These are phyloP conservation scores for Neuroscelio doddi DNA, from an alignment of 2,888 invertebrate species.

Conservation along the genomic window DNA sequence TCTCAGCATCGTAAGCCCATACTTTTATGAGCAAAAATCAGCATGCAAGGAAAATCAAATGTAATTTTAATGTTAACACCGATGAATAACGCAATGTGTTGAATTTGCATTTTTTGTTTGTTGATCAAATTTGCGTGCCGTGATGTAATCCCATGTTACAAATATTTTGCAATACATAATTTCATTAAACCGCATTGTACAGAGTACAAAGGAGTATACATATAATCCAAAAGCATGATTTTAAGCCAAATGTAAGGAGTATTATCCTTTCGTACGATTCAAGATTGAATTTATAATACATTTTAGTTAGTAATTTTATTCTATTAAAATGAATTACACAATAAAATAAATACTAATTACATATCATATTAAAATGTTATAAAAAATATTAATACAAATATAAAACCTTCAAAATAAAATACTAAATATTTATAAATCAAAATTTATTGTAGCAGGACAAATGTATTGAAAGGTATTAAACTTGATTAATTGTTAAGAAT, in stretches of 20 bases:
- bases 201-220: not conserved
- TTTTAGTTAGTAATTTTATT: not conserved
- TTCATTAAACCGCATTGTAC: not conserved
- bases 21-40: constrained; percentile 56
- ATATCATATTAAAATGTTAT: too few species aligned
- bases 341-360: too few species aligned
- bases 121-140: too few species aligned
- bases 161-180: not conserved
- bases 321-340: too few species aligned
- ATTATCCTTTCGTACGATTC: constrained; percentile 3
- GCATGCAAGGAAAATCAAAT: constrained; percentile 61
- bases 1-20: constrained; percentile 55
- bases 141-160: not conserved
- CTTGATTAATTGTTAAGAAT: not conserved
- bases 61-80: constrained; percentile 42
- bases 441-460: not conserved
- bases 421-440: too few species aligned
- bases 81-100: not conserved
- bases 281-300: constrained; percentile 10
- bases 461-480: not conserved
- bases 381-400: too few species aligned
- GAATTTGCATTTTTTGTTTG: not conserved
- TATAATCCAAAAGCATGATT: constrained; percentile 23
- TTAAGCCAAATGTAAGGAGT: constrained; percentile 19
- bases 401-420: too few species aligned